Percentiles rank a stretch among this genome's conserved stretches.
Evolutionary conservation across 2,797 vertebrate species (phyloP).

Genomic region (Echiichthys vipera): DNA sequence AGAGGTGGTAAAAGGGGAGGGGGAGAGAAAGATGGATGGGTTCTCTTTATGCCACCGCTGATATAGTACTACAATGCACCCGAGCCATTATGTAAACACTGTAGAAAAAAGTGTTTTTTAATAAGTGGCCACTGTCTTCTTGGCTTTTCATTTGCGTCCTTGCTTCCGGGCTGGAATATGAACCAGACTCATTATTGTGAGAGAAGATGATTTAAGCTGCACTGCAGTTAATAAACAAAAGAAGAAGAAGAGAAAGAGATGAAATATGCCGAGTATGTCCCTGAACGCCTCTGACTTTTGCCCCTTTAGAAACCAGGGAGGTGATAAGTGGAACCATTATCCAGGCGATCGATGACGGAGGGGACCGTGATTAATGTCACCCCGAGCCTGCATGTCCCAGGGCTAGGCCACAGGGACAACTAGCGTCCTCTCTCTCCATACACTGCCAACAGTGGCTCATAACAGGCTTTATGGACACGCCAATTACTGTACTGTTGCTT

Average conservation of each 20-base stretch:
- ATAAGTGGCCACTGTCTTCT: conserved; percentile 23
- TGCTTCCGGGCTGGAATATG: conserved; percentile 1
- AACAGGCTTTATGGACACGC: conserved; percentile 56
- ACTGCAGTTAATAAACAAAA: conserved; percentile 47
- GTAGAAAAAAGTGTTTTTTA: conserved; percentile 13
- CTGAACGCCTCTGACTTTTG: conserved; percentile 64
- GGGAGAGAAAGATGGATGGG: conserved; percentile 72
- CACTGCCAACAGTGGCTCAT: conserved; percentile 42
- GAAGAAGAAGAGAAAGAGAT: conserved; percentile 12
- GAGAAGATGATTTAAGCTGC: conserved; percentile 8
- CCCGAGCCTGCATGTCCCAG: conserved; percentile 50
- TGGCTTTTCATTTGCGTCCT: conserved; percentile 10
- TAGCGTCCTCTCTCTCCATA: conserved; percentile 48
- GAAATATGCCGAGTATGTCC: conserved; percentile 54
- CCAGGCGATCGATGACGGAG: conserved; percentile 69
- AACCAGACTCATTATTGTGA: conserved; percentile 19
- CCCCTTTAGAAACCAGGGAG: conserved; percentile 63
- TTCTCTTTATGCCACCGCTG: conserved; percentile 54
- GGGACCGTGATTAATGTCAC: conserved; percentile 78
- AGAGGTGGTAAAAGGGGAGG: conserved; percentile 62
- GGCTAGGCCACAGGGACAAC: conserved; percentile 59
- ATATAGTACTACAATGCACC: conserved; percentile 46
- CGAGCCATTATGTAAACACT: conserved; percentile 68
- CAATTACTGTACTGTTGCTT: conserved; percentile 51
- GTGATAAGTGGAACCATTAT: conserved; percentile 82